Conservation (phyloP, 2,113 vertebrate genomes). For the Prolemur simus region DNA sequence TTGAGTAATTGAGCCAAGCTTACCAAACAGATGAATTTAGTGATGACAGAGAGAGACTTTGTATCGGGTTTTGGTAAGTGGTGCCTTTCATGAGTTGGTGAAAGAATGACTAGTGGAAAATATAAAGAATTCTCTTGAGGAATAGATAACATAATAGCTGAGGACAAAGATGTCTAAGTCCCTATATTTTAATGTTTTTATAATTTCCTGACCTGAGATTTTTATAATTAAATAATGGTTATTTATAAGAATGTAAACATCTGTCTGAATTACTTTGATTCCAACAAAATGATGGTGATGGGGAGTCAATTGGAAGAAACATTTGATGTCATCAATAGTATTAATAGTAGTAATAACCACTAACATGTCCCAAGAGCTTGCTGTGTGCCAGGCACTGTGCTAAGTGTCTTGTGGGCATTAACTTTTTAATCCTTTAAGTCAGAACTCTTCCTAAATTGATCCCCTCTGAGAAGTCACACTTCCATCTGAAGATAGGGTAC, state of each 20-base stretch:
- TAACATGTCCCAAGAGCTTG: not conserved
- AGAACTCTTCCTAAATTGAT: not conserved
- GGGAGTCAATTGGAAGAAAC: too few species aligned
- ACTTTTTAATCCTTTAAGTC: not conserved
- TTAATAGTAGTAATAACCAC: not conserved
- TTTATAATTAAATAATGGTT: not conserved
- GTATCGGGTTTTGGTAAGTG: not conserved
- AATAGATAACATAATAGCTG: not conserved
- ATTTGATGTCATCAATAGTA: not conserved
- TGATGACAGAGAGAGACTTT: not conserved
- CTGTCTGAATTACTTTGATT: not conserved
- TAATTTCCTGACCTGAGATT: not conserved
- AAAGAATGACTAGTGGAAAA: not conserved
- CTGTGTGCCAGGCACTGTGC: not conserved
- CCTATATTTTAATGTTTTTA: not conserved
- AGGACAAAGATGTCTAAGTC: not conserved
- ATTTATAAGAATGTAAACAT: not conserved
- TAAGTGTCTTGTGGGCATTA: not conserved
- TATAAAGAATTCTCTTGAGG: not conserved
- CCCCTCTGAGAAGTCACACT: not conserved
- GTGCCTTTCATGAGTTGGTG: not conserved
- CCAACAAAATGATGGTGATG: too few species aligned
- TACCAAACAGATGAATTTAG: conserved; percentile 26
- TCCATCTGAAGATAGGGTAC: not conserved
- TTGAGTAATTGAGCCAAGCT: not conserved